Conservation (phyloP, 2,113 vertebrate species). For the Anoplopoma fimbria region DNA sequence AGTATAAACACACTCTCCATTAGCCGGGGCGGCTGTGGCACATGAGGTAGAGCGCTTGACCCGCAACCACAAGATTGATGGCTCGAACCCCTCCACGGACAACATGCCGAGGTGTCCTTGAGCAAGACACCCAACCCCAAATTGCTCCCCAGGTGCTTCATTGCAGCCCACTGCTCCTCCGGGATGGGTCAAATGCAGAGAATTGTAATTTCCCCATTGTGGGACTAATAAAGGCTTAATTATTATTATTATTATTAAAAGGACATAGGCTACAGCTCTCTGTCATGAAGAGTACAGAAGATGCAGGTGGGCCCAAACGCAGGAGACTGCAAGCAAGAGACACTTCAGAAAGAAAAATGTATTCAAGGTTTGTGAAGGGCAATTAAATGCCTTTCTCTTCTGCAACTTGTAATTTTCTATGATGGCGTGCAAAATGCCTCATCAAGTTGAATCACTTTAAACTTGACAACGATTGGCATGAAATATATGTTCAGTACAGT, state of each 20-base stretch:
- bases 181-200: too few species aligned
- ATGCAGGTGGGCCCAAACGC: not conserved
- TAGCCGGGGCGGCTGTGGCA: too few species aligned
- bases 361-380: not conserved
- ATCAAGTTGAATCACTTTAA: not conserved
- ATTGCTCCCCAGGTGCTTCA: too few species aligned
- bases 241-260: too few species aligned
- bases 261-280: not conserved
- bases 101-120: too few species aligned
- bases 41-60: too few species aligned
- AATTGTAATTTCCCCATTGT: too few species aligned
- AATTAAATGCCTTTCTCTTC: not conserved
- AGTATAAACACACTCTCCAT: not conserved
- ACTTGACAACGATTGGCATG: not conserved
- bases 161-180: too few species aligned
- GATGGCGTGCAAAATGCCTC: not conserved
- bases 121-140: too few species aligned
- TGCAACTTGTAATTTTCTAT: not conserved
- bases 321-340: not conserved
- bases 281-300: not conserved
- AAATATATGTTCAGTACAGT: not conserved
- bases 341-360: not conserved
- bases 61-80: too few species aligned
- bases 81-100: too few species aligned
- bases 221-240: too few species aligned